Conservation (phyloP, 2,888 invertebrate genomes). For the Dione vanillae region DNA sequence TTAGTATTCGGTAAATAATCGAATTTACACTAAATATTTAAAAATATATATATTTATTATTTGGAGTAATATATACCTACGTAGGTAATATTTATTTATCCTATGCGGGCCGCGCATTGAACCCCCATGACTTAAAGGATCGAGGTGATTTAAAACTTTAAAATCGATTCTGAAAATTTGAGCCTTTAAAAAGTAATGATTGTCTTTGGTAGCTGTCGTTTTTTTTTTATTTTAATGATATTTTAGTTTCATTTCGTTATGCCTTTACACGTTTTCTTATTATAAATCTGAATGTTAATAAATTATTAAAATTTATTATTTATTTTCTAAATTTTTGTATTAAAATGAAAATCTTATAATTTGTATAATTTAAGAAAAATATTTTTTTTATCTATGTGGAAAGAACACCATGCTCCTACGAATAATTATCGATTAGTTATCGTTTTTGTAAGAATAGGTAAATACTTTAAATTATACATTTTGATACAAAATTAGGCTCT, state of each 20-base stretch:
- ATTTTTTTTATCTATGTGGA: too few relatives aligned
- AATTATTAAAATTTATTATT: slow-evolving; percentile 12
- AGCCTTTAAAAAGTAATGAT: slow-evolving; percentile 43
- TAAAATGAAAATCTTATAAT: too few relatives aligned
- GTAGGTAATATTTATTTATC: background rate
- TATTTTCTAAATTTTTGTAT: background rate
- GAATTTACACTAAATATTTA: too few relatives aligned
- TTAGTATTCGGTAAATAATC: too few relatives aligned
- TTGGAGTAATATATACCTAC: too few relatives aligned
- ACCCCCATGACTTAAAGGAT: slow-evolving; percentile 33
- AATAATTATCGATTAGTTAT: too few relatives aligned
- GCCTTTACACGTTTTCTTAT: slow-evolving; percentile 24
- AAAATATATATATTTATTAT: background rate
- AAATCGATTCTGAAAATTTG: slow-evolving; percentile 45
- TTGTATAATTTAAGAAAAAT: too few relatives aligned
- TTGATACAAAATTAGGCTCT: too few relatives aligned
- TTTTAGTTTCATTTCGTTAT: slow-evolving; percentile 14
- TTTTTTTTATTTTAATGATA: slow-evolving; percentile 21
- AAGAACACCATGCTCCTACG: too few relatives aligned
- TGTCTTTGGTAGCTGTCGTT: slow-evolving; percentile 37
- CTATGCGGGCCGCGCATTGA: slow-evolving; percentile 15
- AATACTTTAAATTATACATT: too few relatives aligned
- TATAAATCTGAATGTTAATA: slow-evolving; percentile 12
- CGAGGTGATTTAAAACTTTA: slow-evolving; percentile 47
- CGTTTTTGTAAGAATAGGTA: too few relatives aligned